These are phyloP conservation scores for Clanis bilineata DNA, from an alignment of 2,888 invertebrate genomes.

Conservation along the genomic window DNA sequence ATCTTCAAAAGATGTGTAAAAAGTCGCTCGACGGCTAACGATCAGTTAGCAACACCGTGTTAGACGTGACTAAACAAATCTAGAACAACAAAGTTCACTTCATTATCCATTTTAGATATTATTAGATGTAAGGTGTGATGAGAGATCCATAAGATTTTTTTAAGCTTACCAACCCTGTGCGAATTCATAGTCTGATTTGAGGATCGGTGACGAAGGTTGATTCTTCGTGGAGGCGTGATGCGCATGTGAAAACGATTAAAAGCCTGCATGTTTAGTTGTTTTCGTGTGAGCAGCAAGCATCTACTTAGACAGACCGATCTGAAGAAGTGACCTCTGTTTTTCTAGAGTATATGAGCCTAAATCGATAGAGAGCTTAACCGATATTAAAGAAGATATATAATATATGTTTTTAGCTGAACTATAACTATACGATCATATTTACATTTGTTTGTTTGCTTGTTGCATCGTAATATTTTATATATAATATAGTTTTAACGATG, in stretches of 20 bases:
- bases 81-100: conserved; percentile 64
- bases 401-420: conserved; percentile 66
- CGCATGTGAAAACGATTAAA: conserved; percentile 27
- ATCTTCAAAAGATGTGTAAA: conserved; percentile 66
- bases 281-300: conserved; percentile 29
- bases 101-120: conserved; percentile 37
- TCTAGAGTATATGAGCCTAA: conserved; percentile 75
- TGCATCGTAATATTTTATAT: conserved; percentile 59
- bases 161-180: conserved; percentile 33
- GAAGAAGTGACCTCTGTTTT: conserved; percentile 59
- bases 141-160: conserved; percentile 43
- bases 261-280: conserved; percentile 52
- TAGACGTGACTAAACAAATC: conserved; percentile 54
- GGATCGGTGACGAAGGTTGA: background rate
- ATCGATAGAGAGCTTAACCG: conserved; percentile 77
- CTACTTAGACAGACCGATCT: conserved; percentile 31
- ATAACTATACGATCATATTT: conserved; percentile 62
- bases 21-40: conserved; percentile 53
- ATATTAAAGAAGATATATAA: conserved; percentile 77
- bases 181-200: background rate
- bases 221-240: background rate
- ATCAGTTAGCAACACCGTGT: conserved; percentile 34
- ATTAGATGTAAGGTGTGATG: conserved; percentile 39
- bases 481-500: conserved; percentile 65
- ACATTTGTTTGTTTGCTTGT: conserved; percentile 79